These are phyloP conservation scores for Potamilus streckersoni DNA, from an alignment of 1,140 invertebrate species.

Conservation along the genomic window DNA sequence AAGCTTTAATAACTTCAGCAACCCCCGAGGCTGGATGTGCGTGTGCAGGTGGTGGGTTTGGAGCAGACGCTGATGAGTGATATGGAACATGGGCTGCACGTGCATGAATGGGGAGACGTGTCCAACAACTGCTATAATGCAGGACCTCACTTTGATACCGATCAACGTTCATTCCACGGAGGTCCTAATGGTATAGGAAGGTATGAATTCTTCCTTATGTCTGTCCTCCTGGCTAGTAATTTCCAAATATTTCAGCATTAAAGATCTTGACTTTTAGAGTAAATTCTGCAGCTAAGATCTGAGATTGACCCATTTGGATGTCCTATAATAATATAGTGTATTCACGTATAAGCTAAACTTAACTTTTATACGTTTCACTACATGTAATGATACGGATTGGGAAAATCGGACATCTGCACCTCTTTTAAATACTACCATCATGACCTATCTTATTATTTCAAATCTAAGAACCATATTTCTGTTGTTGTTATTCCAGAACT, in stretches of 20 bases:
- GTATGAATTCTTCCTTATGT: neutral
- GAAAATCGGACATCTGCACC: too few species aligned
- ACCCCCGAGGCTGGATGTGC: constrained; percentile 18
- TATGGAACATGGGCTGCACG: constrained; percentile 31
- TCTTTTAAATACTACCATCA: too few species aligned
- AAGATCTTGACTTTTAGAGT: too few species aligned
- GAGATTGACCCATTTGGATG: too few species aligned
- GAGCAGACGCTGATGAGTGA: constrained; percentile 29
- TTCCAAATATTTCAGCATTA: too few species aligned
- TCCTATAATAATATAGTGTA: too few species aligned
- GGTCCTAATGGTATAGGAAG: constrained; percentile 22
- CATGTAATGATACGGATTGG: too few species aligned
- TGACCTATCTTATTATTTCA: too few species aligned
- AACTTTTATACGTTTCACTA: too few species aligned
- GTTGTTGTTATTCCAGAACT: constrained; percentile 9
- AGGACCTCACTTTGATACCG: constrained; percentile 27
- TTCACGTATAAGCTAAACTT: too few species aligned
- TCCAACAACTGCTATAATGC: constrained; percentile 23
- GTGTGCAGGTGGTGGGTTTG: constrained; percentile 22
- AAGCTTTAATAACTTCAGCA: constrained; percentile 1
- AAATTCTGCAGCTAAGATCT: too few species aligned
- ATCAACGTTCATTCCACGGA: constrained; percentile 20
- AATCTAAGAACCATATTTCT: neutral
- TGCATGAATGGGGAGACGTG: constrained; percentile 33
- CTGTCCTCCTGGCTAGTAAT: too few species aligned